phyloP scores from a whole-genome alignment of 2,113 vertebrate species.

The Mesoclemmys tuberculata region DNA sequence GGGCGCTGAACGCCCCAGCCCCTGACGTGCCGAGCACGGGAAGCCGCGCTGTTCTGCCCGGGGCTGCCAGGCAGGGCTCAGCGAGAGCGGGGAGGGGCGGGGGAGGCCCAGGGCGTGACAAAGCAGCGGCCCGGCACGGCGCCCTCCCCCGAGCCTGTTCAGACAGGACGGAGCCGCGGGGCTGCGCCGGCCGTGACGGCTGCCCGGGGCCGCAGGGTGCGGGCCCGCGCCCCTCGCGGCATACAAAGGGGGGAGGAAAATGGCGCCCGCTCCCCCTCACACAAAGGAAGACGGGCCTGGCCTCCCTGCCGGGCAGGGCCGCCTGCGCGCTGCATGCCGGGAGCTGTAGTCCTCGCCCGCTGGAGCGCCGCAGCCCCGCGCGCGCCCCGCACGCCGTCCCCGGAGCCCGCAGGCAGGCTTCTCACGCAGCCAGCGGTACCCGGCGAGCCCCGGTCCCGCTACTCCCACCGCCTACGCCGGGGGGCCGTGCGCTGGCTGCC shows the following conservation, averaged over 20 bases:
- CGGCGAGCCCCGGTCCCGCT: neutral
- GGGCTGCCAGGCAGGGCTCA: neutral
- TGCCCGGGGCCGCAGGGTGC: neutral
- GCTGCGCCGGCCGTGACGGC: neutral
- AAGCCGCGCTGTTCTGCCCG: neutral
- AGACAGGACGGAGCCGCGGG: neutral
- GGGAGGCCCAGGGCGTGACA: neutral
- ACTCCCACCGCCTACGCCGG: neutral
- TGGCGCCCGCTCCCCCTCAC: slow-evolving; percentile 56
- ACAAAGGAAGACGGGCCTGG: slow-evolving; percentile 20
- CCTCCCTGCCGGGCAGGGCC: slow-evolving; percentile 54
- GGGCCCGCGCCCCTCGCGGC: slow-evolving; percentile 5
- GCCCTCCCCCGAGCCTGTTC: too few relatives aligned
- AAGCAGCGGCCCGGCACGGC: neutral
- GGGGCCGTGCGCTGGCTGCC: neutral
- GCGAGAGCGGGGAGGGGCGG: neutral
- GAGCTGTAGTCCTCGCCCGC: slow-evolving; percentile 24
- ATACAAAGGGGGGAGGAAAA: slow-evolving; percentile 48
- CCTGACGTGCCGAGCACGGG: neutral
- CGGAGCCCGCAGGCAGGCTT: neutral
- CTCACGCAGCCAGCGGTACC: neutral
- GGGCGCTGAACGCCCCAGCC: neutral
- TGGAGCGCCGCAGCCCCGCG: neutral
- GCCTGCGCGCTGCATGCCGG: slow-evolving; percentile 65
- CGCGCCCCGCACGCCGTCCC: neutral